Percentiles rank a stretch among this genome's conserved stretches.
Evolutionary conservation across 2,113 vertebrate species (phyloP).

Genomic region (Amphiprion percula): DNA sequence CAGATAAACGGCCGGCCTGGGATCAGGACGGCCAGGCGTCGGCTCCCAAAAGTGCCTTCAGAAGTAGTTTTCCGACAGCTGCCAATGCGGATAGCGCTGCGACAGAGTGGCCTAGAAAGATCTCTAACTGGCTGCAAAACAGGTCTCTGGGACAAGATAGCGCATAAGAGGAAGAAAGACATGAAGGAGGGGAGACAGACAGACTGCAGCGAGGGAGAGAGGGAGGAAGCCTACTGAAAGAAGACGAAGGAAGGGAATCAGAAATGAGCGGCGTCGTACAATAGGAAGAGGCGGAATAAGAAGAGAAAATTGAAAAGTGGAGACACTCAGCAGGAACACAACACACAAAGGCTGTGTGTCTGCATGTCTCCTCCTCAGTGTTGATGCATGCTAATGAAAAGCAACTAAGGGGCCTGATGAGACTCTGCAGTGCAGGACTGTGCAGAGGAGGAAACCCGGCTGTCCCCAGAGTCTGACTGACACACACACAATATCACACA

Average conservation of each 20-base stretch:
- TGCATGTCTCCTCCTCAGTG: conserved; percentile 17
- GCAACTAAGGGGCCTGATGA: conserved; percentile 66
- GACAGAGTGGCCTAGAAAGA: conserved; percentile 54
- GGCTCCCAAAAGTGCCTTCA: conserved; percentile 50
- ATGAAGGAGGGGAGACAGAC: conserved; percentile 16
- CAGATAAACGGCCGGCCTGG: conserved; percentile 73
- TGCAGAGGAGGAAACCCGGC: conserved; percentile 44
- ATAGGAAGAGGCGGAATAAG: conserved; percentile 27
- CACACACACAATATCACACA: conserved; percentile 33
- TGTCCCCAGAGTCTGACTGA: conserved; percentile 55
- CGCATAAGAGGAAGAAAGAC: conserved; percentile 51
- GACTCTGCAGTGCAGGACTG: conserved; percentile 28
- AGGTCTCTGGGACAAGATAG: conserved; percentile 66
- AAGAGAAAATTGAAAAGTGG: conserved; percentile 57
- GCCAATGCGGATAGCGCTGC: conserved; percentile 62
- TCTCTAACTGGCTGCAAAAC: conserved; percentile 30
- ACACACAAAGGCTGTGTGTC: neutral
- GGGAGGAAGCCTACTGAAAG: conserved; percentile 11
- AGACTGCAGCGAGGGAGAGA: conserved; percentile 4
- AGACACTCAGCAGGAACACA: conserved; percentile 49
- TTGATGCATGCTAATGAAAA: conserved; percentile 73
- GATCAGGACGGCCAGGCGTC: conserved; percentile 52
- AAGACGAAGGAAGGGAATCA: conserved; percentile 9
- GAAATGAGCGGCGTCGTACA: conserved; percentile 21
- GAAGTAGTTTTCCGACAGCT: conserved; percentile 67